A percentile compares a stretch with the other conserved stretches of the same genome.
Conservation (phyloP, 2,113 vertebrate species). For the Menura novaehollandiae region DNA sequence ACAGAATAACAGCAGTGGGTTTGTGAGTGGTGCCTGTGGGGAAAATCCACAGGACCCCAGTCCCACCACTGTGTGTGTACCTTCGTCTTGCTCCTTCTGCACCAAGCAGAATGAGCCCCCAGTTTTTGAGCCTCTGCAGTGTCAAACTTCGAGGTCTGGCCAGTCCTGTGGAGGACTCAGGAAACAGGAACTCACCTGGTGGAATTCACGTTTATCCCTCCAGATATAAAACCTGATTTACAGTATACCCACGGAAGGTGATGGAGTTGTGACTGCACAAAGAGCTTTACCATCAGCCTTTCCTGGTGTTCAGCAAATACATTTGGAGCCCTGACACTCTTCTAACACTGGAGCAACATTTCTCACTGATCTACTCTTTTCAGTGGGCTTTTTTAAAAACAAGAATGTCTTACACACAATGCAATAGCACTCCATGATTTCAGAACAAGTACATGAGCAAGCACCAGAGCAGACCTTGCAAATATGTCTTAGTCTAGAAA, state of each 20-base stretch:
- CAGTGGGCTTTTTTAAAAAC: background rate
- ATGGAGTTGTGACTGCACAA: background rate
- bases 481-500: background rate
- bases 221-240: background rate
- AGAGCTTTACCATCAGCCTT: background rate
- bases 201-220: background rate
- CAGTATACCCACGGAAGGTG: rapidly evolving
- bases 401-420: background rate
- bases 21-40: background rate
- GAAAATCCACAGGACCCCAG: background rate
- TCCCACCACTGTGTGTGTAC: rapidly evolving
- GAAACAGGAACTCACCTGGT: background rate
- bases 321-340: background rate
- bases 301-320: background rate
- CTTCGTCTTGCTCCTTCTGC: background rate
- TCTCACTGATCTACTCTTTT: background rate
- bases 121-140: background rate
- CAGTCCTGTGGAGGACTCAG: background rate
- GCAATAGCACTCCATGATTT: background rate
- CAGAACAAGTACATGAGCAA: background rate
- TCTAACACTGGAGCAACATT: background rate
- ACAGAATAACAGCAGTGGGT: background rate
- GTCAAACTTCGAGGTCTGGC: background rate
- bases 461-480: background rate
- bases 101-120: background rate